A percentile compares a stretch with the other conserved stretches of the same genome.
Conservation (phyloP, 2,113 vertebrate species). For the Pantherophis guttatus region DNA sequence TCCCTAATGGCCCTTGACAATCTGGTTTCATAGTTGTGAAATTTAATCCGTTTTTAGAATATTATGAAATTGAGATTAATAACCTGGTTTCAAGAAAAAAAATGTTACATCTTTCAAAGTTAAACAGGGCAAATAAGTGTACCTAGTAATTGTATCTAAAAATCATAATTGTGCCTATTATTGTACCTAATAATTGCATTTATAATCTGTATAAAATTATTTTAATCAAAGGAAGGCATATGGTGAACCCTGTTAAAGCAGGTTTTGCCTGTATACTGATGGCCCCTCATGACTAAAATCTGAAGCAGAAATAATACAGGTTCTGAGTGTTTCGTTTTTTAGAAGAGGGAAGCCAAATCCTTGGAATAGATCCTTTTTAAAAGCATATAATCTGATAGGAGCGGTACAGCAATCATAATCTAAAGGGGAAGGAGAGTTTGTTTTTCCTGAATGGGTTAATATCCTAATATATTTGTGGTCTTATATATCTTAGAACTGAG, state of each 20-base stretch:
- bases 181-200: not conserved
- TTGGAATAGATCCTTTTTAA: not conserved
- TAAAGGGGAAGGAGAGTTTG: not conserved
- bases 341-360: not conserved
- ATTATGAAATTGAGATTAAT: slow-evolving; percentile 29
- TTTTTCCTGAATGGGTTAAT: not conserved
- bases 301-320: not conserved
- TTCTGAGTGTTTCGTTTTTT: not conserved
- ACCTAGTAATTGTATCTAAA: not conserved
- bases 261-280: not conserved
- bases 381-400: not conserved
- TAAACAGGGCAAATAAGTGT: not conserved
- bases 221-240: not conserved
- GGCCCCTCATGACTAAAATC: not conserved
- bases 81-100: not conserved
- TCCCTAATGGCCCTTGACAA: slow-evolving; percentile 15
- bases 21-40: slow-evolving; percentile 21
- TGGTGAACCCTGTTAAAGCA: not conserved
- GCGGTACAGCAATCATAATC: not conserved
- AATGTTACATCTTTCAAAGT: not conserved
- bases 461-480: not conserved
- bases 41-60: not conserved
- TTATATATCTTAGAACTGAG: not conserved
- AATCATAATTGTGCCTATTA: not conserved
- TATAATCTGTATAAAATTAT: not conserved